These are phyloP conservation scores for Archips crataeganus DNA, from an alignment of 2,888 invertebrate genomes.

Conservation along the genomic window DNA sequence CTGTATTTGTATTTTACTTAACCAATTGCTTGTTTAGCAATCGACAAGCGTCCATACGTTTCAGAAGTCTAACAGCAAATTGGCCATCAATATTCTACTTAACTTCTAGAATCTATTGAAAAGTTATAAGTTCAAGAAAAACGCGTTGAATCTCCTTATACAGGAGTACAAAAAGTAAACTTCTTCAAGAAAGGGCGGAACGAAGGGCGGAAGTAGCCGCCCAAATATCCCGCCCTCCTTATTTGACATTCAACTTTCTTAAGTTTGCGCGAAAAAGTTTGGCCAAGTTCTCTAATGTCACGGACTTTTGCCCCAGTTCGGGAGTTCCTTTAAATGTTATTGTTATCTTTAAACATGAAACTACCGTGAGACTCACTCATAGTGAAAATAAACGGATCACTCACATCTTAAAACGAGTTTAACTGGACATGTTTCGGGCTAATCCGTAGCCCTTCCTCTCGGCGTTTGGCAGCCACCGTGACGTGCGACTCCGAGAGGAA, in stretches of 20 bases:
- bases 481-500: too few species aligned
- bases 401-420: too few species aligned
- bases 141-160: slow-evolving; percentile 34
- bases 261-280: slow-evolving; percentile 75
- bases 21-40: too few species aligned
- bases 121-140: neutral
- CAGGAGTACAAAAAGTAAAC: slow-evolving; percentile 64
- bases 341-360: slow-evolving; percentile 31
- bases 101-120: neutral
- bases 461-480: too few species aligned
- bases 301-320: slow-evolving; percentile 62
- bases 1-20: too few species aligned
- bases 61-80: too few species aligned
- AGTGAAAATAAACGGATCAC: too few species aligned
- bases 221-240: slow-evolving; percentile 73
- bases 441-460: too few species aligned
- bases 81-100: too few species aligned
- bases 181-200: slow-evolving; percentile 71
- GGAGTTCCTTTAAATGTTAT: slow-evolving; percentile 49
- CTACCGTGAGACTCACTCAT: too few species aligned
- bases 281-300: slow-evolving; percentile 71
- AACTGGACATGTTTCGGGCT: too few species aligned
- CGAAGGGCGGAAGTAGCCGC: slow-evolving; percentile 72
- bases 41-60: too few species aligned
- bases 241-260: slow-evolving; percentile 79